Conservation (phyloP, 2,113 vertebrate species). For the Motacilla alba region DNA sequence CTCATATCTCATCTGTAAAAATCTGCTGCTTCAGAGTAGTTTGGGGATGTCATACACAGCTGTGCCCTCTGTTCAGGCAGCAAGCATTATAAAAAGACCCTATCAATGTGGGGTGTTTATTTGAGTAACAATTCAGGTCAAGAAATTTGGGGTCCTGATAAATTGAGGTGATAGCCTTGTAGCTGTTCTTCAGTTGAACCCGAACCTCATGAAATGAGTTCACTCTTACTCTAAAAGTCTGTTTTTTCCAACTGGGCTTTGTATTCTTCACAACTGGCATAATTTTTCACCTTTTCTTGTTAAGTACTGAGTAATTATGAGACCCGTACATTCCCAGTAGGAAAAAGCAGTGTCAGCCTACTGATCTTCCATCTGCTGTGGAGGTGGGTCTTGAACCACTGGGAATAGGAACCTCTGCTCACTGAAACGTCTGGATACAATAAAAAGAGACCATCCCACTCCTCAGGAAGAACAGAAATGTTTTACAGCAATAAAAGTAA, state of each 20-base stretch:
- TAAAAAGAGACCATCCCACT: neutral
- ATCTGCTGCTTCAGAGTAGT: neutral
- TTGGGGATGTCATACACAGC: neutral
- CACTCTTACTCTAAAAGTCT: neutral
- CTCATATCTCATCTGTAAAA: neutral
- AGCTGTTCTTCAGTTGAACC: neutral
- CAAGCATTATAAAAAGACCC: neutral
- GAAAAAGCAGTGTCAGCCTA: neutral
- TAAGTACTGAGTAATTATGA: neutral
- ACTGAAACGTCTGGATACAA: neutral
- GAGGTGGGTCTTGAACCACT: neutral
- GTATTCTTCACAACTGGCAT: neutral
- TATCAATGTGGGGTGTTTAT: neutral
- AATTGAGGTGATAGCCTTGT: neutral
- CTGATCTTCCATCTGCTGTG: neutral
- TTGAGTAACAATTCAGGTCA: neutral
- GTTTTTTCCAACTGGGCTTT: neutral
- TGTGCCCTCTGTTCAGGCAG: neutral
- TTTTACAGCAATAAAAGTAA: neutral
- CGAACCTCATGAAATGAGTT: neutral
- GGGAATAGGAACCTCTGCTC: neutral
- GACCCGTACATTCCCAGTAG: neutral
- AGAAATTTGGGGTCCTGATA: neutral
- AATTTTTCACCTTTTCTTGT: neutral
- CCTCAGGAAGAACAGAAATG: neutral